These are phyloP conservation scores for Seriola quinqueradiata DNA, from an alignment of 2,113 vertebrate species.

Conservation along the genomic window DNA sequence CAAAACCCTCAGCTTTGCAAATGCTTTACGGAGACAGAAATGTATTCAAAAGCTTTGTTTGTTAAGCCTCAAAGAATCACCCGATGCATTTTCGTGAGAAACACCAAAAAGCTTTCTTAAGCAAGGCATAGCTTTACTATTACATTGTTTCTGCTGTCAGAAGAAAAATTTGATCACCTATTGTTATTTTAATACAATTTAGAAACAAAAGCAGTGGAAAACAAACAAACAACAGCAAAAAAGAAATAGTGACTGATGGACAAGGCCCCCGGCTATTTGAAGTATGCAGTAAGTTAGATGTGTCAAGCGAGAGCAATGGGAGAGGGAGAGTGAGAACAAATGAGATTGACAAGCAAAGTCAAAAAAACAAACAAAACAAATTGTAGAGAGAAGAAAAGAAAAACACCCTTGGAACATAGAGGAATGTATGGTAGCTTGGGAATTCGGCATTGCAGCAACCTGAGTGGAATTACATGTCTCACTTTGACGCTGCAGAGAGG, in stretches of 20 bases:
- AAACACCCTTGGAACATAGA: conserved; percentile 31
- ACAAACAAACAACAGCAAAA: background rate
- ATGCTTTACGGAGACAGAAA: background rate
- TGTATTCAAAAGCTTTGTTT: background rate
- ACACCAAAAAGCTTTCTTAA: background rate
- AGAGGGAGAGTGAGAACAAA: conserved; percentile 14
- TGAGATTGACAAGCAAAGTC: conserved; percentile 28
- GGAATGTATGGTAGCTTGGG: conserved; percentile 26
- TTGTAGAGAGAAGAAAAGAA: conserved; percentile 14
- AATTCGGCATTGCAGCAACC: conserved; percentile 33
- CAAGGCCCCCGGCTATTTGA: conserved; percentile 7
- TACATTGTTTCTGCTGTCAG: background rate
- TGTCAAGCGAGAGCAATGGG: background rate
- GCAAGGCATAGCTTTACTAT: background rate
- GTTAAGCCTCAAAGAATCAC: background rate
- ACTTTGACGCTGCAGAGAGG: conserved; percentile 47
- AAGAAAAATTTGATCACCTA: no score
- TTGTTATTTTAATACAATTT: background rate
- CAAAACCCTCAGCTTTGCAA: background rate
- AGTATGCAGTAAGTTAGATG: background rate
- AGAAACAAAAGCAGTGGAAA: background rate
- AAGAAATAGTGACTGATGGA: background rate
- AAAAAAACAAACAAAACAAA: conserved; percentile 49
- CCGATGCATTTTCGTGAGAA: background rate
- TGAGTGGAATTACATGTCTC: conserved; percentile 60